A percentile compares a stretch with the other conserved stretches of the same genome.
These are phyloP conservation scores for Macrobrachium rosenbergii DNA, from an alignment of 1,140 invertebrate genomes.

Conservation along the genomic window DNA sequence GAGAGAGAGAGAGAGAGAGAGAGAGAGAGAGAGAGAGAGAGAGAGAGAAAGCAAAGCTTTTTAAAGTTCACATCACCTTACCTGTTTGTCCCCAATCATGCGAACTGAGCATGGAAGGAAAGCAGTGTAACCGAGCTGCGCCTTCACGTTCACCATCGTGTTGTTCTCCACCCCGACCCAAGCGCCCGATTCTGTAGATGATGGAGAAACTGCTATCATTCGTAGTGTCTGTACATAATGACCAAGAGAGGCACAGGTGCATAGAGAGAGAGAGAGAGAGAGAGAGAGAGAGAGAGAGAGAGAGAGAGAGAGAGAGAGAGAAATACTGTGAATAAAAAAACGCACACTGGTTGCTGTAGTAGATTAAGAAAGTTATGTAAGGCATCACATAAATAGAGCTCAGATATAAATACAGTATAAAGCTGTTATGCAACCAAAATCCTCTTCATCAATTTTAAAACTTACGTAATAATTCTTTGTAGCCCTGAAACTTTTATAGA, in stretches of 20 bases:
- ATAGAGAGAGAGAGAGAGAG: constrained; percentile 18
- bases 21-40: not conserved
- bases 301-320: not conserved
- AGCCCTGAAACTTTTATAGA: too few species aligned
- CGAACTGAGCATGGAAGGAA: constrained; percentile 85
- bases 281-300: not conserved
- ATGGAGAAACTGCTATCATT: constrained; percentile 44
- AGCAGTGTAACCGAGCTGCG: constrained; percentile 85
- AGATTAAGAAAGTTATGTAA: too few species aligned
- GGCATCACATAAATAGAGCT: too few species aligned
- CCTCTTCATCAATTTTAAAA: too few species aligned
- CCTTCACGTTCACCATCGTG: constrained; percentile 82
- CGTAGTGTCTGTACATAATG: constrained; percentile 35
- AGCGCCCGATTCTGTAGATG: constrained; percentile 47
- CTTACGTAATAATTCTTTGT: too few species aligned
- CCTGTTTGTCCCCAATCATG: constrained; percentile 78
- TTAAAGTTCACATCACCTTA: constrained; percentile 71
- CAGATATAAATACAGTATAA: too few species aligned
- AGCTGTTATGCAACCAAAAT: too few species aligned
- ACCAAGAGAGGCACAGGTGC: not conserved
- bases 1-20: not conserved
- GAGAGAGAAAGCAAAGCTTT: not conserved
- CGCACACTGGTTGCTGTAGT: too few species aligned
- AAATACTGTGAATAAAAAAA: too few species aligned
- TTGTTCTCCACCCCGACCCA: constrained; percentile 73